Evolutionary conservation across 2,888 invertebrate species (phyloP), one percentile per base, ranked within the genome.

Genomic region (Lasioglossum zephyrum): DNA sequence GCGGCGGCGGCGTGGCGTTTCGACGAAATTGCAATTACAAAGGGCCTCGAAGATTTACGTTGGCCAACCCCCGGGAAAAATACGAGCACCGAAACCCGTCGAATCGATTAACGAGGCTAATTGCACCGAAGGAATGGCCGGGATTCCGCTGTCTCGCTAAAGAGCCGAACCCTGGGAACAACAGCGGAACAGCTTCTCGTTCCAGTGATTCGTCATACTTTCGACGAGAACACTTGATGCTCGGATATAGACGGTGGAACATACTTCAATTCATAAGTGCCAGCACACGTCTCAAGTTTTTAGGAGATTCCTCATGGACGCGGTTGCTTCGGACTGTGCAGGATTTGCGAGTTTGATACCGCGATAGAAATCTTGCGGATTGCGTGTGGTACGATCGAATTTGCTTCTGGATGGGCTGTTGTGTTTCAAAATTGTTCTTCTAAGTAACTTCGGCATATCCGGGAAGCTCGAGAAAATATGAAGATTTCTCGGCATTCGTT

Each of bases 181-280:
- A 87, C 79, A 88, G 84, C 77, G 80, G 89, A 90, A 91, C 92
- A 86, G 92, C 87, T 91, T 92, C 91, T 91, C 92, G 91, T 91
- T 81, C 76, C 87, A 86, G 39, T 66, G 80, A 81, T 82, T 86
- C 69, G 60, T 63, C 31, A 63, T 5, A 31, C 60, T 63, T 63
- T 63, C 31, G 2, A 26, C 16, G 31, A 63, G 60, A 31, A 63
- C 60, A 31, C 60, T 63, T 31, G 26, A n/a, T 31, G 16, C 60
- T 63, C 16, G 60, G 2, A 63, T 13, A 63, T 26, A 31, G n/a
- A 16, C 26, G 13, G 5, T 5, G 6, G 26, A 26, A 63, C 26
- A 63, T 26, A 16, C 60, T 63, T 63, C n/a, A 13, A 26, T 5
- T 63, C 60, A 31, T 16, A 63, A 63, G 60, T 63, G 60, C 0